Conservation (phyloP, 2,888 invertebrate species). For the Dicyrtomina minuta region DNA sequence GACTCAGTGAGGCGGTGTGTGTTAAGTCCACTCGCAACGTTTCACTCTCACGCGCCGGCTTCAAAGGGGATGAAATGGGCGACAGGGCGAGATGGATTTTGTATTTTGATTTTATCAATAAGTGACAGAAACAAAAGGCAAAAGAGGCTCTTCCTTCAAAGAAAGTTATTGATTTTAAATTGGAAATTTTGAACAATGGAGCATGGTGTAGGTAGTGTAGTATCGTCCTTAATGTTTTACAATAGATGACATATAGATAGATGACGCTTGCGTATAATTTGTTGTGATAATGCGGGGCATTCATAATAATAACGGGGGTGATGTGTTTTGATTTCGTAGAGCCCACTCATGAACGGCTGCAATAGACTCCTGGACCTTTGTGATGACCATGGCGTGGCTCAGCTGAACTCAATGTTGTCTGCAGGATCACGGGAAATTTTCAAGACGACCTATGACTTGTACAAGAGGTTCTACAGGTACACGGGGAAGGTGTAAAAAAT, state of each 20-base stretch:
- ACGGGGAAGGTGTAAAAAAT: constrained; percentile 57
- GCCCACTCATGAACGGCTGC: constrained; percentile 59
- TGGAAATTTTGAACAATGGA: neutral
- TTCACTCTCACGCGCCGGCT: no score
- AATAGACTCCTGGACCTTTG: constrained; percentile 59
- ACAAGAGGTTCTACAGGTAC: constrained; percentile 60
- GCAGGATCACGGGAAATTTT: constrained; percentile 60
- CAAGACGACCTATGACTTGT: constrained; percentile 58
- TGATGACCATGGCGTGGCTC: constrained; percentile 59
- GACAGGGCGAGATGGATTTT: no score
- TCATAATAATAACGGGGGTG: neutral
- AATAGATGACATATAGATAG: no score
- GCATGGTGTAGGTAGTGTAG: no score
- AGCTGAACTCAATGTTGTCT: constrained; percentile 58
- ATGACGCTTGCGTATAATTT: neutral
- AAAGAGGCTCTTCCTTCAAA: no score
- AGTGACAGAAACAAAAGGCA: no score
- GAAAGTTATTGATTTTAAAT: neutral
- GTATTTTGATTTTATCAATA: no score
- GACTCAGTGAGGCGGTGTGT: no score
- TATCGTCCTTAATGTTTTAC: no score
- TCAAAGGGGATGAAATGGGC: no score
- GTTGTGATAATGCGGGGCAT: neutral
- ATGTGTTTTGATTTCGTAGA: constrained; percentile 47
- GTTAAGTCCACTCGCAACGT: no score